Evolutionary conservation across 2,888 invertebrate genomes (phyloP), one percentile per base, ranked within the genome.

Genomic region (Agrochola lota): DNA sequence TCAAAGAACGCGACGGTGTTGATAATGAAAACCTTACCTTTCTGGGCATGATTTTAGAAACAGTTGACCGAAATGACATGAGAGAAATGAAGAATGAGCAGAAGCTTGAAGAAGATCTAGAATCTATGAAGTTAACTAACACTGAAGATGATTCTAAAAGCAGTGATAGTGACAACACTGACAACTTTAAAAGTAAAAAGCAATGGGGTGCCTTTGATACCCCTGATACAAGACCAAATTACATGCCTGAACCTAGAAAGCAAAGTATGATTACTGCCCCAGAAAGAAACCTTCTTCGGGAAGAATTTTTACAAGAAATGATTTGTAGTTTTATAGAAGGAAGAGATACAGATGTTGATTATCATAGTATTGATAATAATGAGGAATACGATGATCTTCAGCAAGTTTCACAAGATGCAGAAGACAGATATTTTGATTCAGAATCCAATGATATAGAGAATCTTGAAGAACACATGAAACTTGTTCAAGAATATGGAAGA

Each of bases 391-490:
- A 99, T 82, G 98, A 98, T 78, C 97, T 98, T 73, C 94, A 98
- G 79, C 97, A 97, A 90, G 92, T 95, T 26, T 93, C 95, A 63
- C 98, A 98, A 89, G 99, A 99, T 94, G 98, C 98, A 86, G 99
- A 99, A 94, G 99, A 99, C 88, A 98, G 98, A 91, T 99, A 99
- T 93, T 99, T 99, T 96, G 99, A 99, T 93, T 98, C 98, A 7
- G 99, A 99, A 93, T 97, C 97, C 46, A 98, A 98, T 85, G 97
- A 98, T 85, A 96, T 96, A 63, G 96, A 93, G 73, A 95, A 94
- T 85, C 89, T 93, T 60, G 95, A 95, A 80, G 94, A 94, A 77
- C 95, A 96, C 77, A 95, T 95, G 95, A 90, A 94, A 85, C 93
- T 96, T 77, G 91, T 94, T 40, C 90, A 94, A 79, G 94, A 94